phyloP scores from a whole-genome alignment of 2,888 invertebrate species.

The Lutraria lutraria region DNA sequence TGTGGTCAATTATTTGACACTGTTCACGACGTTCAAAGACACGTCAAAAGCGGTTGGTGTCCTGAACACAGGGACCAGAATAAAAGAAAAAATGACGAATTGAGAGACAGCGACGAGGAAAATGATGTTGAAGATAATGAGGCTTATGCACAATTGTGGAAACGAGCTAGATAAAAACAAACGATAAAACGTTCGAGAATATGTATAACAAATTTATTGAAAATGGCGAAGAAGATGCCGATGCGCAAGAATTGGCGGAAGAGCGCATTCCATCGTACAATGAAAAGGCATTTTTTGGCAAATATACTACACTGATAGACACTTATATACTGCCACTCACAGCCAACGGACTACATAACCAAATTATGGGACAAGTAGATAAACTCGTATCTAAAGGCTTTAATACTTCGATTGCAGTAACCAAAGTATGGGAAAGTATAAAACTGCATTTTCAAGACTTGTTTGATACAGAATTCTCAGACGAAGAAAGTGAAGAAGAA shows the following conservation, averaged over 20 bases:
- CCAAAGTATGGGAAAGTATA: background rate
- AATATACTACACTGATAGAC: constrained; percentile 2
- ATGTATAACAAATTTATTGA: constrained; percentile 1
- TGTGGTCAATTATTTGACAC: too few species aligned
- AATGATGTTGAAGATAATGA: background rate
- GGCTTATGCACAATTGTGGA: constrained; percentile 30
- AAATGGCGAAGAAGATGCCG: background rate
- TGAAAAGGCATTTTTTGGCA: background rate
- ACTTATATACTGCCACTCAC: constrained; percentile 4
- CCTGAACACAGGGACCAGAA: constrained; percentile 30
- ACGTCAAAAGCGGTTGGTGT: constrained; percentile 45
- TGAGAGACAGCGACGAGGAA: constrained; percentile 24
- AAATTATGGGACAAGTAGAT: background rate
- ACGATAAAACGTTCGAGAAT: background rate
- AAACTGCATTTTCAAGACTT: background rate
- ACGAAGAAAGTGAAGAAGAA: constrained; percentile 7
- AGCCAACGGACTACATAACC: background rate
- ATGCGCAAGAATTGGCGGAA: background rate
- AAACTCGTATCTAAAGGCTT: background rate
- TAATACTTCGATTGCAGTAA: background rate
- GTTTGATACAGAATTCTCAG: constrained; percentile 4
- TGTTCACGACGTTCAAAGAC: constrained; percentile 39
- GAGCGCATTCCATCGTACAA: too few species aligned
- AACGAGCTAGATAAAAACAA: constrained; percentile 15
- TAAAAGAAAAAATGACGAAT: constrained; percentile 24